phyloP scores from a whole-genome alignment of 1,140 invertebrate species.

The Vanessa atalanta region DNA sequence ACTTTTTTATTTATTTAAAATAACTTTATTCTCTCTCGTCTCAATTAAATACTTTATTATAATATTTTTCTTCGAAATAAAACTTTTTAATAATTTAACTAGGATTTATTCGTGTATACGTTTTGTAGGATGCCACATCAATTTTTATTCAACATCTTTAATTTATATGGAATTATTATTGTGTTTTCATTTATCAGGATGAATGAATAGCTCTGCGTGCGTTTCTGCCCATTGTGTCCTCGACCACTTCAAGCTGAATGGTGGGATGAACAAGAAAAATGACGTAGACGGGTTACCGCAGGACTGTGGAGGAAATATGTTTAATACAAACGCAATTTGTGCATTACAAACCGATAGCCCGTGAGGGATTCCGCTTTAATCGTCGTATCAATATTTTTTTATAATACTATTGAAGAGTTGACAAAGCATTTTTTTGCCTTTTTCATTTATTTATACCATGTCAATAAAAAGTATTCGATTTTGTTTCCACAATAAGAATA shows the following conservation, averaged over 20 bases:
- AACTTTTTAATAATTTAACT: not conserved
- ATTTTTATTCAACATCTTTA: constrained; percentile 23
- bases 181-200: constrained; percentile 72
- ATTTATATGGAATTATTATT: constrained; percentile 66
- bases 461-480: not conserved
- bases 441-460: constrained; percentile 1
- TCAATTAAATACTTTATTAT: too few species aligned
- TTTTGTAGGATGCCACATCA: constrained; percentile 45
- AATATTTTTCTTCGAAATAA: not conserved
- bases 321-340: constrained; percentile 50
- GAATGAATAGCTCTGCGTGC: constrained; percentile 70
- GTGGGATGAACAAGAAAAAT: constrained; percentile 67
- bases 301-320: constrained; percentile 53
- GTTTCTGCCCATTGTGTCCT: constrained; percentile 61
- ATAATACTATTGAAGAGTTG: not conserved
- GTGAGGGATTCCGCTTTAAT: constrained; percentile 29
- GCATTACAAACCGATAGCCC: constrained; percentile 27
- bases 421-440: not conserved
- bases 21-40: too few species aligned
- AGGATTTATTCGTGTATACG: not conserved
- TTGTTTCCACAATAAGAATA: not conserved
- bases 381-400: constrained; percentile 22
- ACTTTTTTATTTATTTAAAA: too few species aligned
- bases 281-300: constrained; percentile 51
- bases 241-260: constrained; percentile 68